Evolutionary conservation across 2,888 invertebrate species (phyloP).

Genomic region (Mythimna albipuncta): DNA sequence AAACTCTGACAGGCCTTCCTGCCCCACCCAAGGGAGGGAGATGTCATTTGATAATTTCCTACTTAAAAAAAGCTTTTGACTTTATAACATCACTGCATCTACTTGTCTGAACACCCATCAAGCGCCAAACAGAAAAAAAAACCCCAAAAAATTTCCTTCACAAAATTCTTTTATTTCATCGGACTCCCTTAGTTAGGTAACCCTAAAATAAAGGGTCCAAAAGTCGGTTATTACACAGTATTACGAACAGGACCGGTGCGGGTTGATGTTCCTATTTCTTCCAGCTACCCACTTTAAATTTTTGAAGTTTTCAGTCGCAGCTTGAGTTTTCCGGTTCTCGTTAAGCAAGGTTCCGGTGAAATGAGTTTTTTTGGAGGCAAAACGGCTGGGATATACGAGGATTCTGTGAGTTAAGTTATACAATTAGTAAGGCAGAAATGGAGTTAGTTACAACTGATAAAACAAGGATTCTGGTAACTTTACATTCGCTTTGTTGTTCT

Average conservation of each 20-base stretch:
- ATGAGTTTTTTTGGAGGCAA: constrained; percentile 47
- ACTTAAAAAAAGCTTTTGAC: no score
- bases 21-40: no score
- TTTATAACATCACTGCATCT: no score
- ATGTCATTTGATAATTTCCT: no score
- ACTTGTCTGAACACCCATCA: constrained; percentile 27
- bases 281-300: constrained; percentile 46
- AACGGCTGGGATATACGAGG: constrained; percentile 36
- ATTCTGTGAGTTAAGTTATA: constrained; percentile 42
- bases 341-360: constrained; percentile 37
- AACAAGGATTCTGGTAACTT: constrained; percentile 6
- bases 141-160: constrained; percentile 4
- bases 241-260: constrained; percentile 44
- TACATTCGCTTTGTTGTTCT: constrained; percentile 11
- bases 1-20: no score
- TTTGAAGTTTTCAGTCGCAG: constrained; percentile 51
- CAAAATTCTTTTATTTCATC: constrained; percentile 54
- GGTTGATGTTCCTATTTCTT: constrained; percentile 57
- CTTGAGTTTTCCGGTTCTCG: constrained; percentile 38
- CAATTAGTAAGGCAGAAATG: constrained; percentile 33
- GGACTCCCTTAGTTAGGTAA: constrained; percentile 47
- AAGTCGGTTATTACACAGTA: constrained; percentile 56
- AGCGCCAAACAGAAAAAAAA: background rate
- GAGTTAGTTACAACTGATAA: constrained; percentile 38
- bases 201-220: constrained; percentile 59